These are phyloP conservation scores for Ageneiosus marmoratus DNA, from an alignment of 2,113 vertebrate species.

Conservation along the genomic window DNA sequence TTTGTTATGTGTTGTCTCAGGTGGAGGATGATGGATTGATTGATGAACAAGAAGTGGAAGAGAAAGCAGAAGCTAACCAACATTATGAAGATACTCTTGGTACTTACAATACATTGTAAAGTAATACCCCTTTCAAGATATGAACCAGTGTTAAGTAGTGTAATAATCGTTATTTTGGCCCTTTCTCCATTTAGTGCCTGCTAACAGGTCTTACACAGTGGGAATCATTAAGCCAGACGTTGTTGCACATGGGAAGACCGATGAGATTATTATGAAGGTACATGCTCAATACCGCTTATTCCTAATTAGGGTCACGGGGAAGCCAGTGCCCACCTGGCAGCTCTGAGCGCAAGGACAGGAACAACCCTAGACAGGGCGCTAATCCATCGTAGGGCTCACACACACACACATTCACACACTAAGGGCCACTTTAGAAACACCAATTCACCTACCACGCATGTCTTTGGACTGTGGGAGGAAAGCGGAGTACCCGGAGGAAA, in stretches of 20 bases:
- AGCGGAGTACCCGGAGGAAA: too few species aligned
- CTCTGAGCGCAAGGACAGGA: too few species aligned
- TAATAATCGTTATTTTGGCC: background rate
- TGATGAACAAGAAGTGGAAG: slow-evolving; percentile 61
- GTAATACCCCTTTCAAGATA: background rate
- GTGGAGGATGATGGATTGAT: slow-evolving; percentile 65
- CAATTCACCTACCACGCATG: too few species aligned
- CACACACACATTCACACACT: too few species aligned
- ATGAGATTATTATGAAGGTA: slow-evolving; percentile 89
- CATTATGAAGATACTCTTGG: slow-evolving; percentile 70
- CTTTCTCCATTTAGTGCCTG: background rate
- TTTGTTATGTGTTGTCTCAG: slow-evolving; percentile 50
- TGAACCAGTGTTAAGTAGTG: background rate
- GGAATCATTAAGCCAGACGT: slow-evolving; percentile 87
- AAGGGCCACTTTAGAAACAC: too few species aligned
- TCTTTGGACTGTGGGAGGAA: too few species aligned
- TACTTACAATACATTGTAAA: slow-evolving; percentile 48
- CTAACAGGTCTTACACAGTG: slow-evolving; percentile 76
- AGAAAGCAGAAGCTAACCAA: slow-evolving; percentile 48
- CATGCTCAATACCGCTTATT: slow-evolving; percentile 22
- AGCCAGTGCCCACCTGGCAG: too few species aligned
- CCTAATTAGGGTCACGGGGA: too few species aligned
- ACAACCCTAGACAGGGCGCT: too few species aligned
- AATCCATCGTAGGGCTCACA: too few species aligned
- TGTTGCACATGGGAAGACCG: slow-evolving; percentile 80